These are phyloP conservation scores for Miniopterus natalensis DNA, from an alignment of 2,113 vertebrate genomes.

Conservation along the genomic window DNA sequence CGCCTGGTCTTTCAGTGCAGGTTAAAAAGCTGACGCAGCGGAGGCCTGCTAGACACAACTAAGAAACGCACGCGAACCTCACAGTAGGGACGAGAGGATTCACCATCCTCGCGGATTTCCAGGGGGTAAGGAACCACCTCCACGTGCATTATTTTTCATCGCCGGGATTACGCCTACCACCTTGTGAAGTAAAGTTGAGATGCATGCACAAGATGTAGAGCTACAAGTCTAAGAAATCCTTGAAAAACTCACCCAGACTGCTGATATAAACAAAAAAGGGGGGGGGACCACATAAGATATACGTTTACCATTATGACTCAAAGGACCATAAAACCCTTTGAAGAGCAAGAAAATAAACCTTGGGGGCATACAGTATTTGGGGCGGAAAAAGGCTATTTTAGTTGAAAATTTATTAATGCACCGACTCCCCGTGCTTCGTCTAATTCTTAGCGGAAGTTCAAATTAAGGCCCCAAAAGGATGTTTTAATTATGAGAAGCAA, in stretches of 20 bases:
- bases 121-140: neutral
- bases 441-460: slow-evolving; percentile 63
- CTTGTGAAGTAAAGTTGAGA: slow-evolving; percentile 23
- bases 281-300: neutral
- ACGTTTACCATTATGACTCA: neutral
- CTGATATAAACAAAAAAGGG: slow-evolving; percentile 40
- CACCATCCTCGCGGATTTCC: slow-evolving; percentile 2
- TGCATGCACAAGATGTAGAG: neutral
- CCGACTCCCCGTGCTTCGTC: slow-evolving; percentile 10
- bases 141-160: neutral
- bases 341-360: slow-evolving; percentile 13
- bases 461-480: slow-evolving; percentile 69
- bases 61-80: slow-evolving; percentile 58
- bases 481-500: slow-evolving; percentile 75
- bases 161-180: neutral
- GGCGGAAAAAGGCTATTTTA: neutral
- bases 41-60: slow-evolving; percentile 21
- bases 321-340: slow-evolving; percentile 38
- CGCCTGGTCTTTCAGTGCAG: neutral
- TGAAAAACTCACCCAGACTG: slow-evolving; percentile 4
- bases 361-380: neutral
- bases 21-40: slow-evolving; percentile 50
- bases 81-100: neutral
- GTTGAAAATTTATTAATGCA: neutral
- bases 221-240: slow-evolving; percentile 35